Base-by-base conservation (phyloP, 2,797 vertebrate genomes). In the Okamejei kenojei region DNA sequence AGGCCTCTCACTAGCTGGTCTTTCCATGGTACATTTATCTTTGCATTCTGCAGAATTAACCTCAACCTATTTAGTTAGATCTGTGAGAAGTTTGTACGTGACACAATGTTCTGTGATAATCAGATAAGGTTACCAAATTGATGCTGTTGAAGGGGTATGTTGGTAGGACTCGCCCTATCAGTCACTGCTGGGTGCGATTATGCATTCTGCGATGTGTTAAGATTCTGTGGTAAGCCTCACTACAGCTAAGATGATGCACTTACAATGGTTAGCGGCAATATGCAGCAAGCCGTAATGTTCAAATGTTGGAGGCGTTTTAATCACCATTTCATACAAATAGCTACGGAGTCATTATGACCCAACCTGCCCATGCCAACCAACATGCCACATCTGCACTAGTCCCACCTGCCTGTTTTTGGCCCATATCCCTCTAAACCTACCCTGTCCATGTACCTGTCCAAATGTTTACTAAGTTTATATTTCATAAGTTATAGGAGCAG, bases 71-170 rank as follows among this genome's bases (percentile, higher is more conserved):
- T 35, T 68, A 68, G 15, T 68, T 35, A 54, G 45, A 54, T 6
- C 63, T 68, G 32, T 68, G 63, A 68, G 21, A 2, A 2, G 7
- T 68, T 68, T 88, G 7, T 35, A 35, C 63, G 35, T 68, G 17
- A 68, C 29, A 63, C 7, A 35, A 68, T 9, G n/a, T 68, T 2
- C 65, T 35, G 3, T 68, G 61, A 68, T 68, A n/a, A 88, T 21
- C 63, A 32, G 84, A 88, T 88, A 88, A 7, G 84, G 10, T 88
- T 68, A 88, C 68, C n/a, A 88, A 15, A 65, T 35, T 88, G 63
- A 68, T 32, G 15, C 29, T 86, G 58, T 35, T 65, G 61, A 61
- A 88, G 17, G 29, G 35, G 2, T 9, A 21, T 65, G n/a, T 54
- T 54, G 45, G 45, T 54, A 54, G 45, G 45, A 10, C 13, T 32